Conservation (phyloP, 2,888 invertebrate species). For the Xylocampa areola region DNA sequence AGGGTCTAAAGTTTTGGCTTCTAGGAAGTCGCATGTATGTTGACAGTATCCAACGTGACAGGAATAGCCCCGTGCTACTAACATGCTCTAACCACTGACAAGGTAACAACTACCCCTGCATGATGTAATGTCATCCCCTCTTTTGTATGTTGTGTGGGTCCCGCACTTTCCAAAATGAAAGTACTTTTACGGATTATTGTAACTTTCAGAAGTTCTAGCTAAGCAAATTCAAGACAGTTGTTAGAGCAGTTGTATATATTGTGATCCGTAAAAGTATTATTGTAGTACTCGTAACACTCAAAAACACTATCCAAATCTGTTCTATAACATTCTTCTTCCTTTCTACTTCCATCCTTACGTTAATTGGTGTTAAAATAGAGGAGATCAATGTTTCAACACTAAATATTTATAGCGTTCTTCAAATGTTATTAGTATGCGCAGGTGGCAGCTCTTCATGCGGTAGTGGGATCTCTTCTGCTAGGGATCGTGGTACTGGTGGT, state of each 20-base stretch:
- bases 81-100: conserved; percentile 37
- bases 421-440: conserved; percentile 68
- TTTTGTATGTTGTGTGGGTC: conserved; percentile 48
- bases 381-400: conserved; percentile 51
- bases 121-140: conserved; percentile 44
- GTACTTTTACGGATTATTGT: conserved; percentile 36
- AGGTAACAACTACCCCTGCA: conserved; percentile 48
- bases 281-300: conserved; percentile 9
- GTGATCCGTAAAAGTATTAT: conserved; percentile 35
- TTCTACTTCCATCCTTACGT: conserved; percentile 29
- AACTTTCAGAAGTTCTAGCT: background rate
- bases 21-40: conserved; percentile 32
- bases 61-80: conserved; percentile 33
- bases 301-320: conserved; percentile 25
- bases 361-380: conserved; percentile 48
- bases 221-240: background rate
- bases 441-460: conserved; percentile 93
- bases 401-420: conserved; percentile 46
- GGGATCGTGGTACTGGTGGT: conserved; percentile 94
- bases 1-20: conserved; percentile 27
- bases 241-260: background rate
- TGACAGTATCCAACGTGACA: conserved; percentile 41
- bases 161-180: conserved; percentile 34
- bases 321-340: conserved; percentile 39
- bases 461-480: conserved; percentile 93